Conservation (phyloP, 2,113 vertebrate genomes). For the Hassar affinis region DNA sequence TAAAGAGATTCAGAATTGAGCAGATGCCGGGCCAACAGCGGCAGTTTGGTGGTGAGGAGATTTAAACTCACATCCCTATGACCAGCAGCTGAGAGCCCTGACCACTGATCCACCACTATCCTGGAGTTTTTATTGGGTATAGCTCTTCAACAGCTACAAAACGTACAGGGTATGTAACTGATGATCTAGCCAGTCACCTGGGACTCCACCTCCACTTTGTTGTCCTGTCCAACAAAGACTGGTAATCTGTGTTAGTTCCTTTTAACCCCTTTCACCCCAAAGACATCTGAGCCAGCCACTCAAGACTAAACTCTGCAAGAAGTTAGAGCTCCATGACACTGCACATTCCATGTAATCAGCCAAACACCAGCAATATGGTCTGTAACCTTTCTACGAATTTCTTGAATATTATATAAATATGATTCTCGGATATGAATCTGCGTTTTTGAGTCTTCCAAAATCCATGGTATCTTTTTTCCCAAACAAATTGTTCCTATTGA, state of each 20-base stretch:
- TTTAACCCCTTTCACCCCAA: background rate
- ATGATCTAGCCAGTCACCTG: background rate
- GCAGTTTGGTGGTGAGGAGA: background rate
- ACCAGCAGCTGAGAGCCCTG: background rate
- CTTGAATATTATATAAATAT: background rate
- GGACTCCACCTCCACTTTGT: background rate
- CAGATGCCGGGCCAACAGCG: background rate
- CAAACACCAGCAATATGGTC: background rate
- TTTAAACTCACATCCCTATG: background rate
- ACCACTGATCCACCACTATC: background rate
- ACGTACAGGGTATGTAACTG: background rate
- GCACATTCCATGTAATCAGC: background rate
- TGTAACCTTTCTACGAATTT: background rate
- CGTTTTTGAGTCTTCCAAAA: conserved; percentile 1
- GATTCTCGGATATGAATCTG: background rate
- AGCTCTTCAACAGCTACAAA: background rate
- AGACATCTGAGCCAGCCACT: background rate
- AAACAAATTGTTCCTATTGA: background rate
- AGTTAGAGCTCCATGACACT: background rate
- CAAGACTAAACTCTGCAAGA: background rate
- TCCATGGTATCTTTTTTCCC: background rate
- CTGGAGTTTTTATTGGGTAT: background rate
- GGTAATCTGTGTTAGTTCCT: background rate
- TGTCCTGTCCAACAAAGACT: background rate
- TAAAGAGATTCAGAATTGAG: background rate